These are phyloP conservation scores for Acomys russatus DNA, from an alignment of 2,797 vertebrate species.

Conservation along the genomic window DNA sequence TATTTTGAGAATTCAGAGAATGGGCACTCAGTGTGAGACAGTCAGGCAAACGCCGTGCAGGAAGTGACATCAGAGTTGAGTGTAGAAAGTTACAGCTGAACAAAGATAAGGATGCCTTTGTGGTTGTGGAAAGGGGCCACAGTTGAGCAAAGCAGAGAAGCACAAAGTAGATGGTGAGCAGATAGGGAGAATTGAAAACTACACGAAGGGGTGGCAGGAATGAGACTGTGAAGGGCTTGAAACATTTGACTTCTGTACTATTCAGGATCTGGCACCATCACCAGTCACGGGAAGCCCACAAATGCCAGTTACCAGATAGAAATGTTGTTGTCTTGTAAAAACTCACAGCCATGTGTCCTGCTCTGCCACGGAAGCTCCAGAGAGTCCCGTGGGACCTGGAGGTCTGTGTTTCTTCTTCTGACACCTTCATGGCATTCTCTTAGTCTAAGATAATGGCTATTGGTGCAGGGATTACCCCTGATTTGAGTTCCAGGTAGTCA, in stretches of 20 bases:
- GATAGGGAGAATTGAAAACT: neutral
- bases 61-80: neutral
- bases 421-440: neutral
- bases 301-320: neutral
- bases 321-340: neutral
- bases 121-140: neutral
- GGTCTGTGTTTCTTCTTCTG: conserved; percentile 5
- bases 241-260: neutral
- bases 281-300: neutral
- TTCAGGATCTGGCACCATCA: neutral
- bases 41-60: neutral
- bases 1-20: neutral
- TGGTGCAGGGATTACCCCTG: neutral
- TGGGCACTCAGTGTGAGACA: neutral
- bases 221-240: neutral
- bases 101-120: neutral
- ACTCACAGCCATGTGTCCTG: neutral
- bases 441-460: neutral
- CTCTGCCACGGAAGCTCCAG: neutral
- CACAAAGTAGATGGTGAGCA: neutral
- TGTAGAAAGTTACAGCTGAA: neutral
- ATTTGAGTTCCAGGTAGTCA: neutral
- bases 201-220: neutral
- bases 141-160: neutral
- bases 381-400: neutral